Evolutionary conservation across 2,797 vertebrate genomes (phyloP), one percentile per base, ranked within the genome.

Genomic region (Esox masquinongy): DNA sequence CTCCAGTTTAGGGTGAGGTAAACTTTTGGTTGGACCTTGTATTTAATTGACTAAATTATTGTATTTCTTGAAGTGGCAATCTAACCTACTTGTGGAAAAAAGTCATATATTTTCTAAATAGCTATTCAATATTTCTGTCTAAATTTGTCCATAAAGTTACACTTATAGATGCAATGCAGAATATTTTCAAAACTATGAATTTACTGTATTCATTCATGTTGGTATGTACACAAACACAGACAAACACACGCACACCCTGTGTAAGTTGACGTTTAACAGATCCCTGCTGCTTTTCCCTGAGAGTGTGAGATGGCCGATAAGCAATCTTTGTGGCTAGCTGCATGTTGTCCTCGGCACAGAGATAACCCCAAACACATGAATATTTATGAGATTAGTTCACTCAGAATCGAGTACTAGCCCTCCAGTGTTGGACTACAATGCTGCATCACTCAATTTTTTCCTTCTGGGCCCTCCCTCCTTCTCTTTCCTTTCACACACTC

Each of bases 341-440:
- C 74, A 68, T 31, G 31, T 31, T n/a, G 26, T 66, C 47, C 43
- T 47, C 17, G 34, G 12, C 26, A 70, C 74, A 81, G 43, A 76
- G 70, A 75, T 31, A 79, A 76, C 70, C 50, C 59, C 70, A 74
- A 59, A 73, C 43, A 72, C 56, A 76, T 83, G 49, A 84, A 82
- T 79, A 83, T 79, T 76, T 51, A 82, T 80, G 74, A 74, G 71
- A 79, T 77, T 75, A 63, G 68, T 64, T 74, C 74, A 47, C 50
- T 66, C 34, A 69, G 74, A 11, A 47, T 4, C 72, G 72, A 66
- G 22, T 49, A 50, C 43, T 76, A 70, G 19, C 47, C 56, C 64
- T 69, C 31, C 39, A 64, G 68, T 19, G 34, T 47, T 75, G 22
- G 70, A 72, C 31, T 56, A 51, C 47, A 68, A 14, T 26, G 47